Evolutionary conservation across 2,113 vertebrate genomes (phyloP).

Genomic region (Brachyhypopomus gauderio): DNA sequence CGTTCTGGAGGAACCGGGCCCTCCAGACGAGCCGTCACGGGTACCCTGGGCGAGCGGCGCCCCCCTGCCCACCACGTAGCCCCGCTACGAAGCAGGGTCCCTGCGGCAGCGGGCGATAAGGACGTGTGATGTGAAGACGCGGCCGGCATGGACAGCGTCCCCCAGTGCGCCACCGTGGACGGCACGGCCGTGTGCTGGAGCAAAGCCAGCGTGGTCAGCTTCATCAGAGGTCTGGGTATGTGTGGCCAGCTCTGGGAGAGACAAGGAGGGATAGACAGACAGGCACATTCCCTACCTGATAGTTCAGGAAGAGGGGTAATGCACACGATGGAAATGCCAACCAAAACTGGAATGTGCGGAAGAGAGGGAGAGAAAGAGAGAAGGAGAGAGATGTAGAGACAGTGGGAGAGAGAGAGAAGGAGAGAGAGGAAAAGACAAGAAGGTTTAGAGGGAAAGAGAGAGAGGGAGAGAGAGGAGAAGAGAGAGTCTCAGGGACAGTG

Average conservation of each 20-base stretch:
- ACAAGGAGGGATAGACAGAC: neutral
- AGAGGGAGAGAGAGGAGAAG: no score
- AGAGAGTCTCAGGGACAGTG: no score
- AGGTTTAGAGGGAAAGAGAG: no score
- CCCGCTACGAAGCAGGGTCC: constrained; percentile 34
- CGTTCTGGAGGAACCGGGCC: constrained; percentile 51
- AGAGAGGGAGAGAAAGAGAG: neutral
- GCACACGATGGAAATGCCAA: no score
- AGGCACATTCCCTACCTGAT: neutral
- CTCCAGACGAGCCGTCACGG: constrained; percentile 26
- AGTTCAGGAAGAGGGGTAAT: neutral
- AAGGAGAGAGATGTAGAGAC: neutral
- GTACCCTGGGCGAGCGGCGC: neutral
- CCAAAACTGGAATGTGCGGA: neutral
- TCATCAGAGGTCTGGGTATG: constrained; percentile 96
- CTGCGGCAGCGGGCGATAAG: constrained; percentile 45
- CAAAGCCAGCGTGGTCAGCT: constrained; percentile 88
- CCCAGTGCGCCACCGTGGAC: constrained; percentile 80
- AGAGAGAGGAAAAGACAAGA: no score
- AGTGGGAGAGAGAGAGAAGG: neutral
- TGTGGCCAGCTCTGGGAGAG: constrained; percentile 53
- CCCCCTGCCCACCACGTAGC: neutral
- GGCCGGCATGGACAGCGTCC: constrained; percentile 64
- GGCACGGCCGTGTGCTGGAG: constrained; percentile 89
- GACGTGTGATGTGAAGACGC: neutral